A percentile compares a stretch with the other conserved stretches of the same genome.
phyloP scores from a whole-genome alignment of 1,140 invertebrate species.

The Lethrus apterus region DNA sequence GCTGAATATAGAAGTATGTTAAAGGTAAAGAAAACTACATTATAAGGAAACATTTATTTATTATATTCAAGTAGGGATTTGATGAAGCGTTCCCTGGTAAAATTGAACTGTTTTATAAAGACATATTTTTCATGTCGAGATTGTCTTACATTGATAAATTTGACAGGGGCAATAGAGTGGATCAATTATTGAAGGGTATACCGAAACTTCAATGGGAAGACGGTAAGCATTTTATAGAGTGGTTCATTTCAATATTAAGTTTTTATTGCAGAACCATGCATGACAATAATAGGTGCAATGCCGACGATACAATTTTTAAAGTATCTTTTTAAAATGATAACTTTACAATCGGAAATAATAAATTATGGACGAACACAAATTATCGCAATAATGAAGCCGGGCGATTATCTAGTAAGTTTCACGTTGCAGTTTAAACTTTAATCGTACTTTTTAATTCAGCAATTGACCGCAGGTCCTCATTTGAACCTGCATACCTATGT shows the following conservation, averaged over 20 bases:
- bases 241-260: conserved; percentile 2
- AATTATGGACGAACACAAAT: conserved; percentile 30
- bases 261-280: conserved; percentile 29
- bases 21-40: conserved; percentile 22
- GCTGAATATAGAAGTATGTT: conserved; percentile 27
- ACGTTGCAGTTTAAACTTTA: not conserved
- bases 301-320: conserved; percentile 27
- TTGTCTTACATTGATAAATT: conserved; percentile 29
- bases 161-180: conserved; percentile 29
- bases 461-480: conserved; percentile 21
- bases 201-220: conserved; percentile 33
- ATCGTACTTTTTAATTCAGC: conserved; percentile 17
- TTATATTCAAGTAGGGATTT: conserved; percentile 11
- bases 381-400: conserved; percentile 28
- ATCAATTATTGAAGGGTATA: conserved; percentile 27
- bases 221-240: conserved; percentile 22
- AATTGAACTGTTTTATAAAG: conserved; percentile 29
- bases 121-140: conserved; percentile 26
- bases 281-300: conserved; percentile 32
- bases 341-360: conserved; percentile 26
- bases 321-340: conserved; percentile 28
- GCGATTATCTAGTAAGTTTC: conserved; percentile 28
- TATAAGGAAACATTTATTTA: not conserved
- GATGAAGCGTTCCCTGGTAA: conserved; percentile 17
- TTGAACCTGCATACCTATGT: conserved; percentile 24